Base-by-base conservation (phyloP, 2,888 invertebrate genomes). In the Hymenopus coronatus region DNA sequence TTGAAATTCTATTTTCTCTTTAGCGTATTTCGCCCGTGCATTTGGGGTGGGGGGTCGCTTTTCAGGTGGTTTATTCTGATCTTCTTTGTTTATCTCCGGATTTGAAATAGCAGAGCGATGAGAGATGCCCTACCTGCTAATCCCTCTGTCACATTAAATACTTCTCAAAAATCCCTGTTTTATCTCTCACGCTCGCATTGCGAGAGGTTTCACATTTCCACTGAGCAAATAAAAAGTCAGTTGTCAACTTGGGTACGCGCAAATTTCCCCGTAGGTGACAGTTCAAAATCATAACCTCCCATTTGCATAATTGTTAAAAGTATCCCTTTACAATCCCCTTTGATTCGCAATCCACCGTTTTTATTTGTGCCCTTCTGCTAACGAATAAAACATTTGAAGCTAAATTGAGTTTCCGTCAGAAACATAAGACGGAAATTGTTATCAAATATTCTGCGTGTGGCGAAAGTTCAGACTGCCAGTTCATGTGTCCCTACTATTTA, bases 311-410 rank as follows among this genome's bases (percentile, higher is more conserved):
- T 70, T 20, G 54, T 70, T 70, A 70, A 70, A 70, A 30, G 27
- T 46, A 85, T 46, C 46, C 85, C 46, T 28, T 25, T 85, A n/a
- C 87, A 87, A 30, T 87, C 87, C 87, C 14, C 87, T 87, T 82
- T 82, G 8, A 25, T 81, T 15, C 54, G 20, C 54, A 25, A 70
- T 20, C 54, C 54, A 70, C 86, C 70, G n/a, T 82, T 40, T 85
- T 85, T n/a, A 25, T 87, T 40, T 82, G 54, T 70, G 15, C 25
- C 82, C 30, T 40, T 30, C 25, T 40, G 54, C 3, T 27, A 33
- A 82, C 27, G 33, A 87, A 87, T 87, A 87, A 87, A 87, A 25
- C 81, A 81, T 87, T 82, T 25, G 25, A 81, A 28, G 28, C 82
- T 3, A 87, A 82, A 82, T 87, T 82, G 82, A 87, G 33, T 87